phyloP scores from a whole-genome alignment of 2,113 vertebrate species.

The Silurus glanis region DNA sequence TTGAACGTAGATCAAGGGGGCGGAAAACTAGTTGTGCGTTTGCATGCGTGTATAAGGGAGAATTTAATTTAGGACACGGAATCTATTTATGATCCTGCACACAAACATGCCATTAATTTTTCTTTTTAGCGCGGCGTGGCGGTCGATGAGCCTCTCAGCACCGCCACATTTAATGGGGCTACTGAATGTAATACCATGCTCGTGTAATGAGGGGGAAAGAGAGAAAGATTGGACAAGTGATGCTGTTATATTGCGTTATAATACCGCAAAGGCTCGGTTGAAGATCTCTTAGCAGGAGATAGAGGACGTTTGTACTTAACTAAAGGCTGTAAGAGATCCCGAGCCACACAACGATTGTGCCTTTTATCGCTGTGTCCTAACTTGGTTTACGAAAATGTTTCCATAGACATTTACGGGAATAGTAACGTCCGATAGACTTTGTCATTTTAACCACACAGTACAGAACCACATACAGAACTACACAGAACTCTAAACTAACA shows the following conservation, averaged over 20 bases:
- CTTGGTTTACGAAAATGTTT: neutral
- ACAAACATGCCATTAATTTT: slow-evolving; percentile 42
- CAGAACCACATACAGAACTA: no score
- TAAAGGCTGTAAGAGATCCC: slow-evolving; percentile 13
- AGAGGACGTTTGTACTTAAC: slow-evolving; percentile 19
- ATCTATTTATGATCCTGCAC: slow-evolving; percentile 16
- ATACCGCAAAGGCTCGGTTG: neutral
- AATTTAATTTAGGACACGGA: neutral
- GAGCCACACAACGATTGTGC: neutral
- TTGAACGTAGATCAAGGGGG: neutral
- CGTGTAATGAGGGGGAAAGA: slow-evolving; percentile 29
- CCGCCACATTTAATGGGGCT: slow-evolving; percentile 39
- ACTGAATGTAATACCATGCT: slow-evolving; percentile 50
- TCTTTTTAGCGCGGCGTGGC: slow-evolving; percentile 32
- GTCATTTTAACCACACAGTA: no score
- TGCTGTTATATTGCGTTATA: neutral
- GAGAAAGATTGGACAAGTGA: neutral
- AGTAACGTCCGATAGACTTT: no score
- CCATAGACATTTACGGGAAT: no score
- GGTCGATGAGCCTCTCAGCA: slow-evolving; percentile 44
- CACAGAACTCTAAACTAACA: no score
- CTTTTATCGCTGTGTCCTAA: neutral
- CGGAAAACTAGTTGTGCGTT: neutral
- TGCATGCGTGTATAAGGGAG: neutral
- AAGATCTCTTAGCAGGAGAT: slow-evolving; percentile 1